Conservation (phyloP, 2,797 vertebrate species). For the Lates japonicus region DNA sequence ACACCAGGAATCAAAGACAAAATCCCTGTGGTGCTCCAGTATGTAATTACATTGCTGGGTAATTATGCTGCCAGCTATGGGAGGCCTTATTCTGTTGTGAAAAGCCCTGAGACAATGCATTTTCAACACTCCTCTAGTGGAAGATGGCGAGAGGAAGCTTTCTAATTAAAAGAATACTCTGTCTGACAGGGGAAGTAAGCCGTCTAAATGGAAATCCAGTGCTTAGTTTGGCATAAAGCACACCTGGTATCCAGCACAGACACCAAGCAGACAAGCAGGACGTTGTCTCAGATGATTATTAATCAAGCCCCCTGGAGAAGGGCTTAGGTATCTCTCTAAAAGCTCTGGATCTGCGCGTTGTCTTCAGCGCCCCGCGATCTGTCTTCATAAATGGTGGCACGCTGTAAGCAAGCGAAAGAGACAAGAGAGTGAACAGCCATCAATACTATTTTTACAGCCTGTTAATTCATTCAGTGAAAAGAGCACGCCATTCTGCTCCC, state of each 20-base stretch:
- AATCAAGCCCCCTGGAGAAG: constrained; percentile 65
- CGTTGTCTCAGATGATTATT: constrained; percentile 74
- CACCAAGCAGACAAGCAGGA: constrained; percentile 50
- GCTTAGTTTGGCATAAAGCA: constrained; percentile 70
- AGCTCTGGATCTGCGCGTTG: constrained; percentile 23
- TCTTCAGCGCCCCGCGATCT: constrained; percentile 46
- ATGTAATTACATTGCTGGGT: constrained; percentile 85
- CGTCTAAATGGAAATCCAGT: constrained; percentile 83
- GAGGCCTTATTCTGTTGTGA: constrained; percentile 74
- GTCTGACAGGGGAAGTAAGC: constrained; percentile 74
- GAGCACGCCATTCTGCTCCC: constrained; percentile 21
- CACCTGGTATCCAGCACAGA: constrained; percentile 67
- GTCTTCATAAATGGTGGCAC: constrained; percentile 62
- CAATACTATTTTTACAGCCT: constrained; percentile 60
- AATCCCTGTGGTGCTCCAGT: constrained; percentile 77
- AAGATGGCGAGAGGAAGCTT: constrained; percentile 63
- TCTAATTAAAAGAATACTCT: constrained; percentile 83
- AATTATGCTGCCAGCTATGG: constrained; percentile 81
- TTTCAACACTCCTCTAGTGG: constrained; percentile 66
- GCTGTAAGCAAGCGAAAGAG: constrained; percentile 40
- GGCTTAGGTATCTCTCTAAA: constrained; percentile 43
- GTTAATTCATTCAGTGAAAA: constrained; percentile 58
- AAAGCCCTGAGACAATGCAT: constrained; percentile 78
- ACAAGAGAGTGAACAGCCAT: constrained; percentile 36
- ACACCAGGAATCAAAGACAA: constrained; percentile 77